Percentiles rank a stretch among this genome's conserved stretches.
Evolutionary conservation across 2,113 vertebrate species (phyloP).

Genomic region (Antidorcas marsupialis): DNA sequence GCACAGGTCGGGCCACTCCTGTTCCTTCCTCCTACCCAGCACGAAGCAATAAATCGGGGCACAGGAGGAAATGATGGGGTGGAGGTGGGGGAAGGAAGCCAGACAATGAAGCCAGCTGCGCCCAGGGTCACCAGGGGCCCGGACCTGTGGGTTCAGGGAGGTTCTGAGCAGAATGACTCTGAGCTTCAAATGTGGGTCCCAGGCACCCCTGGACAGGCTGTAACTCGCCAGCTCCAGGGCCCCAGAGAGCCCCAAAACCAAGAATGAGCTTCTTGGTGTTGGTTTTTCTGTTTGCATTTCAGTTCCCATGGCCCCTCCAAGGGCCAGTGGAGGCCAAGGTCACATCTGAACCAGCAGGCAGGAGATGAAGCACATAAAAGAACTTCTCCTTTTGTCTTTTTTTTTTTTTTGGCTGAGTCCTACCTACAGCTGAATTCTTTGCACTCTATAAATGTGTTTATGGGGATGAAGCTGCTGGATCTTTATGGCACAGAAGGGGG

Average conservation of each 20-base stretch:
- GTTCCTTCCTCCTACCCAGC: background rate
- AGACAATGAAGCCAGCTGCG: background rate
- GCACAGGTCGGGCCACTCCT: background rate
- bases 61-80: background rate
- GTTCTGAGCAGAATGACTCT: rapidly evolving
- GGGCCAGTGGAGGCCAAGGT: background rate
- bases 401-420: background rate
- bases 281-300: background rate
- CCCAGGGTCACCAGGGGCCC: rapidly evolving
- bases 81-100: too few relatives aligned
- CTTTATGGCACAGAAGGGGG: rapidly evolving
- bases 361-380: background rate
- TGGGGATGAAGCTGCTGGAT: rapidly evolving
- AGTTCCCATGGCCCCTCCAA: background rate
- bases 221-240: background rate
- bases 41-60: background rate
- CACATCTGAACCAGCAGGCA: background rate
- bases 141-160: background rate
- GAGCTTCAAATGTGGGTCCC: background rate
- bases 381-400: background rate
- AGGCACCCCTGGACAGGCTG: rapidly evolving
- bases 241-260: background rate
- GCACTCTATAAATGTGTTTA: background rate
- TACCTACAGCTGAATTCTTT: background rate
- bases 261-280: background rate